Evolutionary conservation across 2,797 vertebrate species (phyloP), one percentile per base, ranked within the genome.

Genomic region (Perodicticus potto): DNA sequence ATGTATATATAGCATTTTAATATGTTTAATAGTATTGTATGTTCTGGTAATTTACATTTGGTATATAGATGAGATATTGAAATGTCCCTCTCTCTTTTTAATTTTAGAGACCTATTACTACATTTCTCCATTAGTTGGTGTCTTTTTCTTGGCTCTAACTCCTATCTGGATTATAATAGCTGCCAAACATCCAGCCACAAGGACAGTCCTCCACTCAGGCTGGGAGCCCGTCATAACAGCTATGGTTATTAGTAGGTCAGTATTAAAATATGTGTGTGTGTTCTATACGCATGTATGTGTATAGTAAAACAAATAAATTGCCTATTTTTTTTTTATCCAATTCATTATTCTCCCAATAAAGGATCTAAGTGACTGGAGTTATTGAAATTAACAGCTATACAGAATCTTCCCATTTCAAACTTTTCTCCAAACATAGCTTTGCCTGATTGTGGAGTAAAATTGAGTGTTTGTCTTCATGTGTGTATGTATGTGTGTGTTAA

Each of bases 201-300:
- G 99, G 98, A 99, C 99, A 74, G 99, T 99, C 96, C 99, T 99
- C 53, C 99, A 99, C 98, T 99, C 99, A 0, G 99, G 99, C 94
- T 99, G 99, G 99, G 99, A 99, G 98, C 99, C 99, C 2, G 99
- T 99, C 98, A 99, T 99, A 98, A 99, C 99, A 16, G 99, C 99
- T 96, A 99, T 99, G 99, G 96, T 99, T 96, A 99, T 99, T 97
- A 99, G 99, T 99, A 99, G 99, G 99, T 99, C 91, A 97, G 98
- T 97, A 78, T 76, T 10, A n/a, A 92, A 94, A 34, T 8, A 0
- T 20, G 3, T 63, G 34, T 86, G 25, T 78, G n/a, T 90, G 40
- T 86, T 59, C 53, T 53, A 13, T 89, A 10, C 91, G 25, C 49
- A 37, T 61, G 25, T 89, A 14, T 80, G 20, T 73, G 14, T 49